Evolutionary conservation across 2,888 invertebrate genomes (phyloP).

Genomic region (Endomychus coccineus): DNA sequence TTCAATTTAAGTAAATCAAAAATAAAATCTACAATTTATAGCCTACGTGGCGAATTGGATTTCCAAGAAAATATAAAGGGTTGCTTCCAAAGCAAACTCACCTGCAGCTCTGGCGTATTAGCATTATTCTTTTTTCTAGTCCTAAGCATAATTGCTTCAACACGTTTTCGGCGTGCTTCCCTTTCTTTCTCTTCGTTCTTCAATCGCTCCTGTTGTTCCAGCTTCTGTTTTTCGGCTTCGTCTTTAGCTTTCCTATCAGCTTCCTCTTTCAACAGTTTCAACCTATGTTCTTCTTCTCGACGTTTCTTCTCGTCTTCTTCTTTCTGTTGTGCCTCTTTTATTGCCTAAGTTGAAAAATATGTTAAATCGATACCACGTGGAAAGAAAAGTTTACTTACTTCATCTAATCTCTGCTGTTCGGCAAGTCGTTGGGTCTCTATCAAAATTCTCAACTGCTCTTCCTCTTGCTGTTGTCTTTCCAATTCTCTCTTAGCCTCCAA

Average conservation of each 20-base stretch:
- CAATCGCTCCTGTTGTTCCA: conserved; percentile 75
- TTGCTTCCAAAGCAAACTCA: conserved; percentile 12
- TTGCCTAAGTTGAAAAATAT: conserved; percentile 42
- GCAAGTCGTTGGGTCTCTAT: conserved; percentile 72
- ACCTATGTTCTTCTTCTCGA: conserved; percentile 57
- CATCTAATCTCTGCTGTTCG: conserved; percentile 79
- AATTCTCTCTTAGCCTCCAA: conserved; percentile 67
- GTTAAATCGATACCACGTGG: neutral
- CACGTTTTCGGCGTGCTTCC: conserved; percentile 78
- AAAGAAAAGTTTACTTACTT: conserved; percentile 50
- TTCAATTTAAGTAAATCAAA: no score
- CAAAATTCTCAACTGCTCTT: conserved; percentile 72
- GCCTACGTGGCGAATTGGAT: no score
- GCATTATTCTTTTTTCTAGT: conserved; percentile 55
- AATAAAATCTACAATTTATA: no score
- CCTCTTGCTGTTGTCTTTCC: conserved; percentile 66
- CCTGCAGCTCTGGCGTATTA: conserved; percentile 31
- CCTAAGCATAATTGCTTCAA: conserved; percentile 87
- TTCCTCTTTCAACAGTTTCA: conserved; percentile 64
- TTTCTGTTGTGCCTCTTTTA: conserved; percentile 63
- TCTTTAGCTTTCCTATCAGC: conserved; percentile 74
- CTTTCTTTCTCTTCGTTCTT: conserved; percentile 85
- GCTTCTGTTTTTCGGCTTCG: conserved; percentile 75
- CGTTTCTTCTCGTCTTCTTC: conserved; percentile 70
- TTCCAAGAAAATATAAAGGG: no score